Conservation (phyloP, 92 coral and sea anemone species). For the Zoanthus gigantus region DNA sequence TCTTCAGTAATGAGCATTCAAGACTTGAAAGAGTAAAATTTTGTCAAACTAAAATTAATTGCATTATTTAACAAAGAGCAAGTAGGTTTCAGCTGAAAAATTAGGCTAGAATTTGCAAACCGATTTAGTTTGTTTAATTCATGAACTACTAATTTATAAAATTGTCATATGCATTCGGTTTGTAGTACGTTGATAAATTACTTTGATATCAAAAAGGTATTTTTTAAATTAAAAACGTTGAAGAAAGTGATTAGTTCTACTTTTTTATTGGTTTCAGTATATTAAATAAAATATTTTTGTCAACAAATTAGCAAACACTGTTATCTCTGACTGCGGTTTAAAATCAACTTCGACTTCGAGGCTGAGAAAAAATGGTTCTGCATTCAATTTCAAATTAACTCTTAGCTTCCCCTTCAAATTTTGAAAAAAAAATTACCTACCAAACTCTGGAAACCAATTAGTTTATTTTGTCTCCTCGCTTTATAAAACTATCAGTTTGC, state of each 20-base stretch:
- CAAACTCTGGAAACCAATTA: not conserved
- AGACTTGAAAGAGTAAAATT: not conserved
- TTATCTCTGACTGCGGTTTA: not conserved
- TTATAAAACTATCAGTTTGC: not conserved
- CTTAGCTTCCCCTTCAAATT: not conserved
- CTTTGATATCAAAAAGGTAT: not conserved
- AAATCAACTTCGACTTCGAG: not conserved
- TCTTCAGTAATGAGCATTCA: not conserved
- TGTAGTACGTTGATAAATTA: not conserved
- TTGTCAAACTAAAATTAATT: not conserved
- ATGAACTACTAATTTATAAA: not conserved
- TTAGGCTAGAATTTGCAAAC: not conserved
- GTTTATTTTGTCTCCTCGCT: not conserved
- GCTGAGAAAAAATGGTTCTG: not conserved
- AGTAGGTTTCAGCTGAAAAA: conserved; percentile 1
- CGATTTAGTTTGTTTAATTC: not conserved
- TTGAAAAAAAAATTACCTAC: not conserved
- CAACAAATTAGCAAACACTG: not conserved
- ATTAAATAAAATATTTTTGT: not conserved
- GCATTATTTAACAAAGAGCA: not conserved
- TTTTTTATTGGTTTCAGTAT: conserved; percentile 32
- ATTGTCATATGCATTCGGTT: not conserved
- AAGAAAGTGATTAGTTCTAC: not conserved
- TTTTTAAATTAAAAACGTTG: not conserved
- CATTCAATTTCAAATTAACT: not conserved